Evolutionary conservation across 2,888 invertebrate species (phyloP).

Genomic region (Ornithoptera alexandrae): DNA sequence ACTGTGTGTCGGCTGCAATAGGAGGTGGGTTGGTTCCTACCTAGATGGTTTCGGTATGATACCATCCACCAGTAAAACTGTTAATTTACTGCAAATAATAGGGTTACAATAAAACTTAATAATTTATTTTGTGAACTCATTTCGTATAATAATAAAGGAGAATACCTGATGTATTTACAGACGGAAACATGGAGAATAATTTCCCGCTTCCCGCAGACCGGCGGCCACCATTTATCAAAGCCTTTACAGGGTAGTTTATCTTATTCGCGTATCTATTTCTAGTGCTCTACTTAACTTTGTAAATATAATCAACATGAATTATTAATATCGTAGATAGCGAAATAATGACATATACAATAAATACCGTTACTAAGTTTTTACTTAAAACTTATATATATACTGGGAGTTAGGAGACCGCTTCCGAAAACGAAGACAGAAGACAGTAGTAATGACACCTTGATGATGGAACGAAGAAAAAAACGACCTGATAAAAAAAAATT

Average conservation of each 20-base stretch:
- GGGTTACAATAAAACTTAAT: neutral
- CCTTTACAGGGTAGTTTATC: slow-evolving; percentile 10
- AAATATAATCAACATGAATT: neutral
- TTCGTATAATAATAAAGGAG: slow-evolving; percentile 6
- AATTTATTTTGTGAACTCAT: neutral
- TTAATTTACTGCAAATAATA: no score
- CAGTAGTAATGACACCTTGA: no score
- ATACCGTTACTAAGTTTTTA: no score
- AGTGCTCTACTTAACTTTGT: neutral
- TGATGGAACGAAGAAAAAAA: no score
- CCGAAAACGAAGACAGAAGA: no score
- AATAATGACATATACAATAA: neutral
- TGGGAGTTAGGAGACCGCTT: no score
- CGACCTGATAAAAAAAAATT: no score
- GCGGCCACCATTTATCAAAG: slow-evolving; percentile 15
- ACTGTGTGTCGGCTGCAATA: no score
- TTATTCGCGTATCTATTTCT: slow-evolving; percentile 7
- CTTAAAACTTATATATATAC: no score
- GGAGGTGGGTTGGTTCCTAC: no score
- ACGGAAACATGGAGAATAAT: slow-evolving; percentile 12
- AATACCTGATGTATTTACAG: slow-evolving; percentile 4
- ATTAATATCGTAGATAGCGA: neutral
- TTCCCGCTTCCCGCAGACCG: slow-evolving; percentile 1
- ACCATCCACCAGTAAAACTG: no score
- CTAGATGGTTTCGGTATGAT: no score